Evolutionary conservation across 1,140 invertebrate species (phyloP).

Genomic region (Drosophila suzukii): DNA sequence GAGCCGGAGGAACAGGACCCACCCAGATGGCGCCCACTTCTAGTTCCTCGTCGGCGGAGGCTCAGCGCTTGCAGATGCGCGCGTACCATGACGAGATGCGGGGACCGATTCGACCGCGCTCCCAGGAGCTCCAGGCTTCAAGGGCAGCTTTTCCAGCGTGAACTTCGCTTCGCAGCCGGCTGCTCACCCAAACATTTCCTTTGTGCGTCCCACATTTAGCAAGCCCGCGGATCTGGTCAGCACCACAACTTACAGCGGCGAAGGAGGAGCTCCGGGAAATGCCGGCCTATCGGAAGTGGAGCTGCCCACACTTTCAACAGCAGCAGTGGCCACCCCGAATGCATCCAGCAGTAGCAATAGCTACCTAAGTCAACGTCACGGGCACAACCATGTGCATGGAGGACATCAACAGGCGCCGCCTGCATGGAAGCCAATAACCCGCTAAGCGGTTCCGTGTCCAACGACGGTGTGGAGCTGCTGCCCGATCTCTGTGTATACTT

Average conservation of each 20-base stretch:
- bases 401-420: slow-evolving; percentile 48
- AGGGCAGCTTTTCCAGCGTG: slow-evolving; percentile 20
- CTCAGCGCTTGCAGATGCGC: slow-evolving; percentile 64
- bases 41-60: slow-evolving; percentile 26
- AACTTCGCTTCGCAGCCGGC: slow-evolving; percentile 10
- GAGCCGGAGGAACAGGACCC: slow-evolving; percentile 52
- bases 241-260: slow-evolving; percentile 65
- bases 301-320: slow-evolving; percentile 38
- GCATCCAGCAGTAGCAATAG: slow-evolving; percentile 24
- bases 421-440: slow-evolving; percentile 52
- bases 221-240: slow-evolving; percentile 76
- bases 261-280: slow-evolving; percentile 5
- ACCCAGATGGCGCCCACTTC: slow-evolving; percentile 62
- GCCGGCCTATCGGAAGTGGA: slow-evolving; percentile 39
- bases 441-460: slow-evolving; percentile 17
- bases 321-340: slow-evolving; percentile 15
- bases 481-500: slow-evolving; percentile 74
- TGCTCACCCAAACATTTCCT: slow-evolving; percentile 69
- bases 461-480: slow-evolving; percentile 62
- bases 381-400: slow-evolving; percentile 42
- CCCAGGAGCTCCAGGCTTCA: slow-evolving; percentile 55
- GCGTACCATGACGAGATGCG: slow-evolving; percentile 70
- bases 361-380: slow-evolving; percentile 46
- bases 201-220: slow-evolving; percentile 76
- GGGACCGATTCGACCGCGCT: slow-evolving; percentile 52